These are phyloP conservation scores for Kryptolebias ocellatus DNA, from an alignment of 2,797 vertebrate genomes.

Conservation along the genomic window DNA sequence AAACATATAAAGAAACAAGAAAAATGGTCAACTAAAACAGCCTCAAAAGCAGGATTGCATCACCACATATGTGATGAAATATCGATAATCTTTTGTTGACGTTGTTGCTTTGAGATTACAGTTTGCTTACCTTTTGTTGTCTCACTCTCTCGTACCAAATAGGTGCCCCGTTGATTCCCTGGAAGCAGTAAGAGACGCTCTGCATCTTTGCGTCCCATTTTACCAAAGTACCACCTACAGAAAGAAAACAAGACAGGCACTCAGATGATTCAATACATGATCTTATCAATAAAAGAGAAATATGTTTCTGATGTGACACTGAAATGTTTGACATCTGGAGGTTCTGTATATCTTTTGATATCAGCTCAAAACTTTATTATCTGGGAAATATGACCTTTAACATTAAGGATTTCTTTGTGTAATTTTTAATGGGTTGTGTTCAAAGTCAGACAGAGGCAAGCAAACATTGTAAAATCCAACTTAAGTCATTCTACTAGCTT, in stretches of 20 bases:
- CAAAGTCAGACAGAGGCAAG: not conserved
- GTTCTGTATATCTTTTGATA: no score
- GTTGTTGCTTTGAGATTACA: not conserved
- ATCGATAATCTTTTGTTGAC: not conserved
- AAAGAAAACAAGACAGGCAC: constrained; percentile 25
- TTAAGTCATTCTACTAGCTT: not conserved
- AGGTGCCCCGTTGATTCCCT: constrained; percentile 95
- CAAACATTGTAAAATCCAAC: constrained; percentile 6
- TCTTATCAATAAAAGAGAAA: not conserved
- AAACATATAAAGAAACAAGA: no score
- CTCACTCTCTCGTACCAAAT: constrained; percentile 96
- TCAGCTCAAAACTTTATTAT: not conserved
- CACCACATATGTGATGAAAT: not conserved
- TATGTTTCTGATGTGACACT: not conserved
- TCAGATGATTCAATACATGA: not conserved
- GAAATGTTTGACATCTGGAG: not conserved
- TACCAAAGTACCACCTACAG: constrained; percentile 97
- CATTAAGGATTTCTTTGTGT: not conserved
- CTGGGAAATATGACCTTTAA: not conserved
- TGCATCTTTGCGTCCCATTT: constrained; percentile 98
- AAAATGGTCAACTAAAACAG: not conserved
- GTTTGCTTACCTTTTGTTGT: constrained; percentile 91
- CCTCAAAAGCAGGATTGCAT: no score
- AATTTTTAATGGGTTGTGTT: constrained; percentile 1
- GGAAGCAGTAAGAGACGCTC: constrained; percentile 93